phyloP scores from a whole-genome alignment of 2,888 invertebrate genomes.

The Ochropleura leucogaster region DNA sequence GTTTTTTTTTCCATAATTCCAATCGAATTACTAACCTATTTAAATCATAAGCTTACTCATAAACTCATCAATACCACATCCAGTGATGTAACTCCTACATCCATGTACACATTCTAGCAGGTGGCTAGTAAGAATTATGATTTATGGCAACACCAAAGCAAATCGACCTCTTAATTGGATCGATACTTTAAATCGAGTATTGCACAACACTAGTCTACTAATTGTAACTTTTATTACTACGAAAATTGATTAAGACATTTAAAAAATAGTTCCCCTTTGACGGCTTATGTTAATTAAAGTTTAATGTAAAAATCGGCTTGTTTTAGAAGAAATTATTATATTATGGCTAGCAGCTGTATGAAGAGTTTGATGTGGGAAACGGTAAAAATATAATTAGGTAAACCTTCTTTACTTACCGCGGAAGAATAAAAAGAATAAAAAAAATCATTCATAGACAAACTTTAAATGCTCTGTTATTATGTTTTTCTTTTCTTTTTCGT shows the following conservation, averaged over 20 bases:
- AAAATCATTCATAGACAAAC: not conserved
- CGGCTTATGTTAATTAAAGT: constrained; percentile 61
- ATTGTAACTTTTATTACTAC: constrained; percentile 67
- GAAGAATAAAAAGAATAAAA: not conserved
- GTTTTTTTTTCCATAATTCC: not conserved
- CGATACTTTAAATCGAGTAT: constrained; percentile 72
- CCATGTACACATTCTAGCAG: constrained; percentile 70
- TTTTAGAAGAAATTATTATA: constrained; percentile 46
- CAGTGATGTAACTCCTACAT: constrained; percentile 41
- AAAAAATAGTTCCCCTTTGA: constrained; percentile 61
- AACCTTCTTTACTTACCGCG: not conserved
- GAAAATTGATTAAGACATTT: constrained; percentile 70
- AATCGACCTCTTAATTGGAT: constrained; percentile 84
- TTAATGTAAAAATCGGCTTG: constrained; percentile 63
- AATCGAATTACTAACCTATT: constrained; percentile 1
- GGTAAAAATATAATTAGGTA: constrained; percentile 18
- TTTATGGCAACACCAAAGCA: constrained; percentile 85
- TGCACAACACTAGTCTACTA: constrained; percentile 71
- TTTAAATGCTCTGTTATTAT: not conserved
- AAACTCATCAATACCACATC: constrained; percentile 69
- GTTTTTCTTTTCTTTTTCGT: not conserved
- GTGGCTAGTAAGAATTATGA: constrained; percentile 79
- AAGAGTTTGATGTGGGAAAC: constrained; percentile 37
- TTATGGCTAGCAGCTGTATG: constrained; percentile 22
- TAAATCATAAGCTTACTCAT: constrained; percentile 2